Percentiles rank a stretch among this genome's conserved stretches.
These are phyloP conservation scores for Hecatera dysodea DNA, from an alignment of 2,888 invertebrate species.

Conservation along the genomic window DNA sequence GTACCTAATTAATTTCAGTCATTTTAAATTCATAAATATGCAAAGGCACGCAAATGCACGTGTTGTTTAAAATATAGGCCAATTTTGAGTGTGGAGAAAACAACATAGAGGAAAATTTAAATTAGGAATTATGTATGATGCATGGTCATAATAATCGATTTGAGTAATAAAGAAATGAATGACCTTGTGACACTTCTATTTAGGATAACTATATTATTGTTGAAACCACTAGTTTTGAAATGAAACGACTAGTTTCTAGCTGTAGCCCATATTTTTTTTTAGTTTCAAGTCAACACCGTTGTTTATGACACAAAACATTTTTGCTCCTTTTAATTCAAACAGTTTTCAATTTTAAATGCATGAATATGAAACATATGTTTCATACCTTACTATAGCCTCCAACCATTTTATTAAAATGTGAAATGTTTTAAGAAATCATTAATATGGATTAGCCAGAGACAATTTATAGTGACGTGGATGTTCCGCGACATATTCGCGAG, in stretches of 20 bases:
- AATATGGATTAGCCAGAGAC: conserved; percentile 77
- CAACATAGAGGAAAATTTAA: background rate
- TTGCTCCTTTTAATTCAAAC: background rate
- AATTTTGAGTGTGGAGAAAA: conserved; percentile 10
- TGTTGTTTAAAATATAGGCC: conserved; percentile 27
- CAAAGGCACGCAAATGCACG: conserved; percentile 20
- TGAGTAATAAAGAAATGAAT: background rate
- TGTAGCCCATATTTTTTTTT: background rate
- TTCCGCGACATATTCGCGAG: conserved; percentile 69
- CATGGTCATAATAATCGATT: background rate
- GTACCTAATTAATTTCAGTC: conserved; percentile 26
- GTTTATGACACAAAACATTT: no score
- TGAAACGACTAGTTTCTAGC: background rate
- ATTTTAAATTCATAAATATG: conserved; percentile 40
- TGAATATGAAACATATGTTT: conserved; percentile 30
- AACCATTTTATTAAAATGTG: conserved; percentile 33
- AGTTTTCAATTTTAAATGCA: background rate
- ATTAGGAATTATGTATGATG: background rate
- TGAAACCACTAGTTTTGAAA: background rate
- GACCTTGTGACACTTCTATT: background rate
- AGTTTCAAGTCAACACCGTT: no score
- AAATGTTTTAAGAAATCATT: conserved; percentile 76
- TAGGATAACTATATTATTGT: background rate
- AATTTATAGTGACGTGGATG: conserved; percentile 68
- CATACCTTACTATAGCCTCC: conserved; percentile 3